phyloP scores from a whole-genome alignment of 2,888 invertebrate genomes.

The Coleophora deauratella region DNA sequence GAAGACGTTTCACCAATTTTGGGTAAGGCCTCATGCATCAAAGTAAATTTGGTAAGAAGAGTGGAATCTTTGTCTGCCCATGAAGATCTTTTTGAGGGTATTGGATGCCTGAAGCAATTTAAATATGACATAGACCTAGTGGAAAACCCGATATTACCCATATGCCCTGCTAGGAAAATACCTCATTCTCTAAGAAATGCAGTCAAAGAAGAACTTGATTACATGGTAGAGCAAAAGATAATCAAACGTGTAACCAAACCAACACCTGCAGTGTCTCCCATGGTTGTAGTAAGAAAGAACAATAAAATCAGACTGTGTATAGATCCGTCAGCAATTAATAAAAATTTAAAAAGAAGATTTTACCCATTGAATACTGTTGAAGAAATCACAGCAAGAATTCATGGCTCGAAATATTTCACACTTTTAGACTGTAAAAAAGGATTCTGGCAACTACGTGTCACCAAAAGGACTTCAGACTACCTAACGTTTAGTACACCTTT shows the following conservation, averaged over 20 bases:
- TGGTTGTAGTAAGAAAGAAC: constrained; percentile 7
- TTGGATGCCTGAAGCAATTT: constrained; percentile 7
- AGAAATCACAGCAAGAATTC: constrained; percentile 6
- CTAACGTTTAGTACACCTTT: constrained; percentile 19
- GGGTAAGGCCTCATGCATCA: constrained; percentile 3
- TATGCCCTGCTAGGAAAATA: constrained; percentile 11
- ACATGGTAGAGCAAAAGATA: background rate
- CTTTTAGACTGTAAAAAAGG: constrained; percentile 6
- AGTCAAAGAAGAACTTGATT: background rate
- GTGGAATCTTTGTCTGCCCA: background rate
- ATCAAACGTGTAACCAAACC: constrained; percentile 2
- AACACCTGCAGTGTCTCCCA: constrained; percentile 3
- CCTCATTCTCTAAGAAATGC: constrained; percentile 5
- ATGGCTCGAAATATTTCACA: constrained; percentile 5
- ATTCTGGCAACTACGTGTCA: constrained; percentile 7
- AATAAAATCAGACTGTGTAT: constrained; percentile 6
- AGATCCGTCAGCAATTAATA: constrained; percentile 6
- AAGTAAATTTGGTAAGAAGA: constrained; percentile 1
- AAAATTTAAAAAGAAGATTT: constrained; percentile 4
- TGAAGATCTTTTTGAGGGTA: constrained; percentile 7
- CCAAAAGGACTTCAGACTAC: constrained; percentile 11
- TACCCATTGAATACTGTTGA: constrained; percentile 8
- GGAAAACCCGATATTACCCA: constrained; percentile 7
- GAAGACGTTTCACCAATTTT: constrained; percentile 3
- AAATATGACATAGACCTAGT: constrained; percentile 8